Evolutionary conservation across 2,888 invertebrate species (phyloP).

Genomic region (Eupithecia subfuscata): DNA sequence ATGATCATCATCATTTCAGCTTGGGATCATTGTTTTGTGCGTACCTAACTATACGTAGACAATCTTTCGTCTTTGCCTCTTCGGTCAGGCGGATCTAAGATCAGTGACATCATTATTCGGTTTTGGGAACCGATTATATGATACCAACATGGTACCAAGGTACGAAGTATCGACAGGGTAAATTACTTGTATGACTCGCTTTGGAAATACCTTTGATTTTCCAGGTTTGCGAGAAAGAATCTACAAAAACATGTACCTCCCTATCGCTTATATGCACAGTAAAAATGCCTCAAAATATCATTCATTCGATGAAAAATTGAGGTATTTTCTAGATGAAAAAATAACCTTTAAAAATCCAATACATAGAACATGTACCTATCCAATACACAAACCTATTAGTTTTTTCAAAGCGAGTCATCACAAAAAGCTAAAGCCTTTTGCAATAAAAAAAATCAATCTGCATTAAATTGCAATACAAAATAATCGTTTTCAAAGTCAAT

Average conservation of each 20-base stretch:
- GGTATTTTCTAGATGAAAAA: too few relatives aligned
- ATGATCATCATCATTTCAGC: not conserved
- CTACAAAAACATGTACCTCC: not conserved
- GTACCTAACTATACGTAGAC: not conserved
- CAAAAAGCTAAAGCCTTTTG: not conserved
- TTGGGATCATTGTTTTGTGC: not conserved
- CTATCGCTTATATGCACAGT: not conserved
- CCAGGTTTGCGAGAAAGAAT: not conserved
- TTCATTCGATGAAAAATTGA: too few relatives aligned
- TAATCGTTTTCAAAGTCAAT: conserved; percentile 17
- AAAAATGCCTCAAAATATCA: not conserved
- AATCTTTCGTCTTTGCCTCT: not conserved
- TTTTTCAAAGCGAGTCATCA: not conserved
- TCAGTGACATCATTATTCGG: conserved; percentile 26
- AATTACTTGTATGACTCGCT: conserved; percentile 8
- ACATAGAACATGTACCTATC: not conserved
- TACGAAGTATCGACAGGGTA: not conserved
- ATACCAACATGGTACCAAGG: not conserved
- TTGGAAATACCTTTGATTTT: conserved; percentile 19
- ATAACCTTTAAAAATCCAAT: not conserved
- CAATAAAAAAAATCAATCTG: conserved; percentile 9
- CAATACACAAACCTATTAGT: not conserved
- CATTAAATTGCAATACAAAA: conserved; percentile 11
- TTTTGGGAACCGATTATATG: not conserved
- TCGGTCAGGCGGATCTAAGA: not conserved